Evolutionary conservation across 1,140 invertebrate genomes (phyloP).

Genomic region (Drosophila melanogaster): DNA sequence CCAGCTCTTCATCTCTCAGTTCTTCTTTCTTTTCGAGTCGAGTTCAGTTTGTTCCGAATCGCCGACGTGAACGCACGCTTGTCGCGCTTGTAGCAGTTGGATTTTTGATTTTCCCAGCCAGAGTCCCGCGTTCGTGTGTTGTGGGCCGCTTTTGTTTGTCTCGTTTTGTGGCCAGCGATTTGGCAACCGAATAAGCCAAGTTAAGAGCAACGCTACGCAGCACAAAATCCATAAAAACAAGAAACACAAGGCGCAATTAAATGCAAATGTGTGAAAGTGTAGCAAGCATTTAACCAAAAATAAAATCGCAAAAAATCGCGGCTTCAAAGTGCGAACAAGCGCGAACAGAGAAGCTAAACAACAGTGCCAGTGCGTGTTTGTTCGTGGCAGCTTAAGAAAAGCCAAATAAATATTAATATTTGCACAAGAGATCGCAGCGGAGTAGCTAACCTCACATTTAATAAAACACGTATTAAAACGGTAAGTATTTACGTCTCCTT

Average conservation of each 20-base stretch:
- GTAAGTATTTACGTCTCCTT: slow-evolving; percentile 56
- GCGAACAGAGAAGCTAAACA: slow-evolving; percentile 11
- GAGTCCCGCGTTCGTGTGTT: slow-evolving; percentile 53
- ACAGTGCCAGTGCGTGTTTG: slow-evolving; percentile 35
- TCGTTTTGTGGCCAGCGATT: slow-evolving; percentile 52
- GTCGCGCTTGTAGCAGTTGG: slow-evolving; percentile 30
- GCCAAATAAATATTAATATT: slow-evolving; percentile 35
- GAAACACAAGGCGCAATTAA: slow-evolving; percentile 67
- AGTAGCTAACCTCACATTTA: slow-evolving; percentile 47
- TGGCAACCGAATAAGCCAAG: slow-evolving; percentile 61
- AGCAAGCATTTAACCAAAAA: slow-evolving; percentile 25
- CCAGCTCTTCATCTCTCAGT: slow-evolving; percentile 8
- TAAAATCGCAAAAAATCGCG: slow-evolving; percentile 26
- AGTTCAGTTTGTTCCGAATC: slow-evolving; percentile 39
- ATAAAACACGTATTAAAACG: slow-evolving; percentile 55
- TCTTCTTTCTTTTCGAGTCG: slow-evolving; percentile 4
- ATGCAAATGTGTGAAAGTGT: slow-evolving; percentile 81
- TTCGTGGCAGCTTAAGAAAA: slow-evolving; percentile 6
- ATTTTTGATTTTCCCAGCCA: slow-evolving; percentile 24
- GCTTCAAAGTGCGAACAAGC: slow-evolving; percentile 43
- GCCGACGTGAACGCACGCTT: slow-evolving; percentile 38
- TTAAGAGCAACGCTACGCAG: slow-evolving; percentile 5
- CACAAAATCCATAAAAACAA: slow-evolving; percentile 55
- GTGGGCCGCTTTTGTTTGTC: slow-evolving; percentile 44
- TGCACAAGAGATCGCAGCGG: slow-evolving; percentile 14